A percentile compares a stretch with the other conserved stretches of the same genome.
phyloP scores from a whole-genome alignment of 2,888 invertebrate species.

The Cheilosia impressa region DNA sequence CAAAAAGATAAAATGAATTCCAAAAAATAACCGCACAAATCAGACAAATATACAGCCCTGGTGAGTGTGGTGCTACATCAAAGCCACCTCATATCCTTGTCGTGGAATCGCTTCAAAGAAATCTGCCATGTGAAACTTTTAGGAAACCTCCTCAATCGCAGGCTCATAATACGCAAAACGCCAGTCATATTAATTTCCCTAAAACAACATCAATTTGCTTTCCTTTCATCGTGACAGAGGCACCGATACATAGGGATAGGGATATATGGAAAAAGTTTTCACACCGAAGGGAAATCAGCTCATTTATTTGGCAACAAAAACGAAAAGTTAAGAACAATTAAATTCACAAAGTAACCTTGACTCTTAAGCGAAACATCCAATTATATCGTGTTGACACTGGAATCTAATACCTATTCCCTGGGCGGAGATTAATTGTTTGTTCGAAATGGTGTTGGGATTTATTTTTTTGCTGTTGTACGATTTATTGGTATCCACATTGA shows the following conservation, averaged over 20 bases:
- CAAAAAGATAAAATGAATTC: too few relatives aligned
- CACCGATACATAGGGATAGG: not conserved
- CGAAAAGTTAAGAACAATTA: not conserved
- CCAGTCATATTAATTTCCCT: slow-evolving; percentile 38
- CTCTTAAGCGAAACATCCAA: not conserved
- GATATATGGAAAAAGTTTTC: not conserved
- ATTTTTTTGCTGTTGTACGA: not conserved
- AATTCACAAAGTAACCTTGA: not conserved
- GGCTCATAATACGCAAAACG: slow-evolving; percentile 18
- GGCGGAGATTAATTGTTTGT: slow-evolving; percentile 7
- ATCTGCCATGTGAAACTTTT: not conserved
- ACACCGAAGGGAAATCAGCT: not conserved
- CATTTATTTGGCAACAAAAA: not conserved
- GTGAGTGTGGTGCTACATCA: not conserved
- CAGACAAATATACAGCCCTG: too few relatives aligned
- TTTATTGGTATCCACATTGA: not conserved
- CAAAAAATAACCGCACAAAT: too few relatives aligned
- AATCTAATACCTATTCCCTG: slow-evolving; percentile 2
- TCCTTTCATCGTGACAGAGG: not conserved
- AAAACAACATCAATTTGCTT: slow-evolving; percentile 27
- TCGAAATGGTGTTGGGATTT: not conserved
- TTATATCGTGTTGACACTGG: slow-evolving; percentile 18
- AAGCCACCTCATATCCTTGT: not conserved
- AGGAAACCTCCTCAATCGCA: slow-evolving; percentile 1
- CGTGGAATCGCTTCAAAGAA: slow-evolving; percentile 7